Evolutionary conservation across 1,140 invertebrate genomes (phyloP).

Genomic region (Steinernema khuongi): DNA sequence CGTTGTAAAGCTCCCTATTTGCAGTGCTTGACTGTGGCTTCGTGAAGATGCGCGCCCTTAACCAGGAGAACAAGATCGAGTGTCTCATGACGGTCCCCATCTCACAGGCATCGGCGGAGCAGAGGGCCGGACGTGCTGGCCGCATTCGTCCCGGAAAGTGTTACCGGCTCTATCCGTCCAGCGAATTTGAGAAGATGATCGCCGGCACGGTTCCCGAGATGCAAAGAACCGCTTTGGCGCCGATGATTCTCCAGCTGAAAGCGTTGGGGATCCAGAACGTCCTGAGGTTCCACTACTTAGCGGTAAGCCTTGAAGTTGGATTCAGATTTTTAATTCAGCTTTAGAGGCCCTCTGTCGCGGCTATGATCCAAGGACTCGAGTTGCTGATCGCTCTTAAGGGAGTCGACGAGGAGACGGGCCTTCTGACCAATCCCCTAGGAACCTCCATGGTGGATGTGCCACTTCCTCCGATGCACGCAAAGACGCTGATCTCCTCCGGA

Average conservation of each 20-base stretch:
- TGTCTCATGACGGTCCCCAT: conserved; percentile 76
- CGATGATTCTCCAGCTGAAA: conserved; percentile 82
- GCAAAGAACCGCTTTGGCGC: conserved; percentile 77
- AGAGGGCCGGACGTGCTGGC: conserved; percentile 85
- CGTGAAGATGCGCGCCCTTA: conserved; percentile 87
- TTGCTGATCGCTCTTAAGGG: conserved; percentile 75
- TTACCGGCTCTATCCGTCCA: conserved; percentile 68
- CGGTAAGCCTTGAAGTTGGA: conserved; percentile 49
- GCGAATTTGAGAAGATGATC: conserved; percentile 70
- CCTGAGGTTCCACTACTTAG: conserved; percentile 64
- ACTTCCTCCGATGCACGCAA: conserved; percentile 77
- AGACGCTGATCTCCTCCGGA: conserved; percentile 77
- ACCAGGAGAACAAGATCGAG: conserved; percentile 76
- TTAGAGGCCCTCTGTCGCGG: conserved; percentile 76
- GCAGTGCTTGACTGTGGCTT: conserved; percentile 91
- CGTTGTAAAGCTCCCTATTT: conserved; percentile 51
- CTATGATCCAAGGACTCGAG: conserved; percentile 73
- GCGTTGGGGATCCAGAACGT: conserved; percentile 87
- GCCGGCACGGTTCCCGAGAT: conserved; percentile 80
- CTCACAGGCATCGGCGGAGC: conserved; percentile 77
- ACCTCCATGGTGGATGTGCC: conserved; percentile 86
- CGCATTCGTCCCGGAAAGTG: conserved; percentile 77
- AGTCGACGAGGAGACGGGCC: conserved; percentile 67
- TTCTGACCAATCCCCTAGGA: conserved; percentile 75
- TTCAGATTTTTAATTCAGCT: conserved; percentile 63